A percentile compares a stretch with the other conserved stretches of the same genome.
Conservation (phyloP, 2,113 vertebrate genomes). For the Tenebrosternarchus preto region DNA sequence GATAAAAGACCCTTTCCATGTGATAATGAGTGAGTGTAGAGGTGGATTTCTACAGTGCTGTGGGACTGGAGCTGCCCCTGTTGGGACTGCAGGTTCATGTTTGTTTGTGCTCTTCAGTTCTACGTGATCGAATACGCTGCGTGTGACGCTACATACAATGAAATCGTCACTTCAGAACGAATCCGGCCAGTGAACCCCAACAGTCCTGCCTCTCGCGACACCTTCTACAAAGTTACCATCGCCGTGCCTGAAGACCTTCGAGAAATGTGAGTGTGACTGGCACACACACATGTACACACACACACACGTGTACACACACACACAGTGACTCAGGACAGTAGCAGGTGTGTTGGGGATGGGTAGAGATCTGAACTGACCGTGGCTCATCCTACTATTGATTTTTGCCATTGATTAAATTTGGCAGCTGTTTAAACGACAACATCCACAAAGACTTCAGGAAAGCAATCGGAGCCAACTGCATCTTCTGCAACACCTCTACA, state of each 20-base stretch:
- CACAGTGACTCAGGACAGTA: background rate
- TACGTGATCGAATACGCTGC: conserved; percentile 92
- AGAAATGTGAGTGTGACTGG: conserved; percentile 80
- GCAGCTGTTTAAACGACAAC: conserved; percentile 84
- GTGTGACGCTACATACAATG: conserved; percentile 90
- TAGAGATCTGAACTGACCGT: too few relatives aligned
- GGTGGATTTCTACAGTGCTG: background rate
- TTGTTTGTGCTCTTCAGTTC: conserved; percentile 71
- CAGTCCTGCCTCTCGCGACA: conserved; percentile 79
- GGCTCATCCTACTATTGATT: background rate
- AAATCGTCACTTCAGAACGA: conserved; percentile 88
- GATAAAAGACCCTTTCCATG: background rate
- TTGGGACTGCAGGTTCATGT: too few relatives aligned
- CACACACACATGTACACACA: background rate
- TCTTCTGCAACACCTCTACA: conserved; percentile 81
- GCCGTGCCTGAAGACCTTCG: conserved; percentile 85
- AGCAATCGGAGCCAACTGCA: conserved; percentile 87
- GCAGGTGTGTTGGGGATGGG: background rate
- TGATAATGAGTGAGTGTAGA: background rate
- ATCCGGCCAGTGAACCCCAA: conserved; percentile 89
- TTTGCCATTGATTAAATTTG: background rate
- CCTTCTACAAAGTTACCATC: conserved; percentile 86
- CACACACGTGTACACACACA: background rate
- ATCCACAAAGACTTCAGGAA: conserved; percentile 94
- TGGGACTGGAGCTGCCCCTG: background rate